phyloP scores from a whole-genome alignment of 2,888 invertebrate genomes.

The Macrosiphum euphorbiae region DNA sequence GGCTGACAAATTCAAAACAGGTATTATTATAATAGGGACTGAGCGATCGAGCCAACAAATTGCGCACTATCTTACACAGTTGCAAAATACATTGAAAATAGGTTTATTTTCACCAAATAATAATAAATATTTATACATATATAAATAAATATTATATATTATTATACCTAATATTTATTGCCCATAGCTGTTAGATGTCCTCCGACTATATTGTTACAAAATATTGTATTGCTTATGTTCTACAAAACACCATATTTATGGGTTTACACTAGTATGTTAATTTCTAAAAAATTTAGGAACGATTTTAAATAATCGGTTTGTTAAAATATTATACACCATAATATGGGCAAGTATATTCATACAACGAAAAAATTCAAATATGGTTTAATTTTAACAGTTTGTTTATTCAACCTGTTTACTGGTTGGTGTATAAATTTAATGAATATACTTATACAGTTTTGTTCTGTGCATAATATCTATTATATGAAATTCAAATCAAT shows the following conservation, averaged over 20 bases:
- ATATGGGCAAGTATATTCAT: not conserved
- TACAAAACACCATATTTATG: not conserved
- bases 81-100: not conserved
- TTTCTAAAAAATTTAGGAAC: not conserved
- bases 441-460: not conserved
- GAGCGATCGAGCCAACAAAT: not conserved
- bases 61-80: not conserved
- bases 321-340: not conserved
- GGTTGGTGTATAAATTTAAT: not conserved
- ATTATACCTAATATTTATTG: not conserved
- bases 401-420: not conserved
- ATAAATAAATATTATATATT: not conserved
- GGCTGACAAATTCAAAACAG: not conserved
- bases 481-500: slow-evolving; percentile 10
- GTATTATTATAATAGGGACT: not conserved
- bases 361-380: not conserved
- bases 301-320: not conserved
- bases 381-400: not conserved
- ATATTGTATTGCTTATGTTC: not conserved
- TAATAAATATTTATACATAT: not conserved
- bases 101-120: not conserved
- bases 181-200: no score
- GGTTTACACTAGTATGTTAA: not conserved
- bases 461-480: not conserved
- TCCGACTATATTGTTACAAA: no score